These are phyloP conservation scores for Odontophorus gujanensis DNA, from an alignment of 2,113 vertebrate species.

Conservation along the genomic window DNA sequence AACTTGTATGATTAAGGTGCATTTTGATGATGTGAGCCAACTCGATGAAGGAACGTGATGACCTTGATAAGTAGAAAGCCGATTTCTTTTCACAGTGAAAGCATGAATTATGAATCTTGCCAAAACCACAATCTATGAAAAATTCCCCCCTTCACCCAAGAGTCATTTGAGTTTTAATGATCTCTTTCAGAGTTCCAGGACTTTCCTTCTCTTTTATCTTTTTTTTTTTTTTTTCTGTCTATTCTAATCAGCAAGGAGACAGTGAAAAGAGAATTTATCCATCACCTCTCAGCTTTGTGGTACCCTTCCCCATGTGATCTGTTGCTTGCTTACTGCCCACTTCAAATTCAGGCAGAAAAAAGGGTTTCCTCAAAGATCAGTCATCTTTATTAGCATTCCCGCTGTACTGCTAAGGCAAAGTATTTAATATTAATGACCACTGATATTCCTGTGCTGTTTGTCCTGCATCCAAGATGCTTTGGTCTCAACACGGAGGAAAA, in stretches of 20 bases:
- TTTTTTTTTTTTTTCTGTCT: not conserved
- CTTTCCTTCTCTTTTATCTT: not conserved
- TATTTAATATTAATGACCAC: slow-evolving; percentile 39
- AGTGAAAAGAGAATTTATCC: not conserved
- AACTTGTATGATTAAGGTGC: not conserved
- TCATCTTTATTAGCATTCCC: slow-evolving; percentile 35
- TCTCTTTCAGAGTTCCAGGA: not conserved
- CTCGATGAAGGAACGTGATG: not conserved
- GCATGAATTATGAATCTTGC: not conserved
- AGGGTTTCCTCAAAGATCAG: slow-evolving; percentile 4
- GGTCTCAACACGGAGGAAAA: not conserved
- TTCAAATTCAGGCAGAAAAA: slow-evolving; percentile 23
- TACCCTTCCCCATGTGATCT: not conserved
- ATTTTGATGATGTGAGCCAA: not conserved
- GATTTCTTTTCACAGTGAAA: not conserved
- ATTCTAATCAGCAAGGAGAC: not conserved
- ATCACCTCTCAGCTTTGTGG: not conserved
- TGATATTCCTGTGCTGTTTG: not conserved
- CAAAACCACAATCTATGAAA: slow-evolving; percentile 2
- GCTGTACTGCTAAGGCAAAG: not conserved
- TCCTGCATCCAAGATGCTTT: not conserved
- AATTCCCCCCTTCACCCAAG: not conserved
- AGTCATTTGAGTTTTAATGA: slow-evolving; percentile 12
- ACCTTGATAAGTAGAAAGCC: not conserved
- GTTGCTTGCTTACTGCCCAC: not conserved